Base-by-base conservation (phyloP, 2,113 vertebrate genomes). In the Cyprinus carpio region DNA sequence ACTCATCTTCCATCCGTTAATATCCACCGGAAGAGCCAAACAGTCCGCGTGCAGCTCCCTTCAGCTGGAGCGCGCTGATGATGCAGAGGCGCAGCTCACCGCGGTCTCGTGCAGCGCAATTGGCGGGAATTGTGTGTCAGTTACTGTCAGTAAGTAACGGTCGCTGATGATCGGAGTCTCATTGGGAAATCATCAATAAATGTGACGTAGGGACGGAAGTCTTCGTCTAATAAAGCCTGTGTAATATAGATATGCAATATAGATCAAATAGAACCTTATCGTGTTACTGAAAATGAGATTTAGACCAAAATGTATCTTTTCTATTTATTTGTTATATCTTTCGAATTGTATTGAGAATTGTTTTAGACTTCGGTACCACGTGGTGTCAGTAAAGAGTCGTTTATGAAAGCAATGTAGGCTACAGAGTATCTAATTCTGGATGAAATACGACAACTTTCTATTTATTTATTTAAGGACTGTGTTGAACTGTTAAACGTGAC, bases 381-480 rank as follows among this genome's bases (percentile, higher is more conserved):
- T 43, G 54, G 25, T 83, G 71, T 83, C 71, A 75, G 71, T 83
- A 74, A 72, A 40, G 29, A 72, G 29, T 34, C 12, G 29, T 34
- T n/a, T 18, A 43, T 49, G 13, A 49, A 1, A 15, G 46, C 46
- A 49, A 49, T 49, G 37, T 34, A 34, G 34, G 34, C 6, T 49
- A 49, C 46, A 15, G 46, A 15, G 12, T 4, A 46, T 49, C 46
- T 49, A 49, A 49, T 49, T 49, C 46, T 49, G 4, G 13, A 49
- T 15, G 46, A 13, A 49, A 46, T 10, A 43, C 10, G 43, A 37
- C 6, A 37, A 37, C 37, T 37, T 37, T 37, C 5, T 7, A 5
- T 37, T 37, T 37, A 37, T 37, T 37, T 37, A 37, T 67, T 67
- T 18, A 16, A 67, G 13, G 64, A 18, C 27, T 18, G 27, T 64